Evolutionary conservation across 2,888 invertebrate species (phyloP).

Genomic region (Odontothrips loti): DNA sequence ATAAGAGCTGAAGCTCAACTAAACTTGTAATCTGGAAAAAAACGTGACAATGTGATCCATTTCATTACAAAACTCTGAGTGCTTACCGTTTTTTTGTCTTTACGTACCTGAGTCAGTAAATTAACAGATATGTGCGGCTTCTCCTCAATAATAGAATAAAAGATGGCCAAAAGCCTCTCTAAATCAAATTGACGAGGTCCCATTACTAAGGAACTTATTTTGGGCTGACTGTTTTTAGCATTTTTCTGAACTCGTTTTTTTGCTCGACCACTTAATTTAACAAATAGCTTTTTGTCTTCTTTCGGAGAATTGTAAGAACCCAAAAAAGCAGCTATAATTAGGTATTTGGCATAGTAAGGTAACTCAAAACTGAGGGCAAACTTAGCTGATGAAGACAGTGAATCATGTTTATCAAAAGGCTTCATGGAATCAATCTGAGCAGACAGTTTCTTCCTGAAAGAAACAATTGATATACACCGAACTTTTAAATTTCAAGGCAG

Average conservation of each 20-base stretch:
- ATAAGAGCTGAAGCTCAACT: constrained; percentile 74
- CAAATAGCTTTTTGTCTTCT: constrained; percentile 79
- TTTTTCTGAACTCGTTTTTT: constrained; percentile 61
- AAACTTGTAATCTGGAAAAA: constrained; percentile 65
- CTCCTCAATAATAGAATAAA: constrained; percentile 81
- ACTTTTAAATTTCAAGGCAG: not conserved
- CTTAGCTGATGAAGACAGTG: constrained; percentile 40
- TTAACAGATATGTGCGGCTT: constrained; percentile 81
- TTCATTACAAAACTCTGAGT: not conserved
- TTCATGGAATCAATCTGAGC: constrained; percentile 31
- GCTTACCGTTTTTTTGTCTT: not conserved
- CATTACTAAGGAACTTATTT: constrained; percentile 60
- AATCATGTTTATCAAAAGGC: constrained; percentile 40
- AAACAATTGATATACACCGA: not conserved
- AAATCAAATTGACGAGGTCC: constrained; percentile 81
- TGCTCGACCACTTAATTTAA: constrained; percentile 72
- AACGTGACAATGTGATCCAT: constrained; percentile 32
- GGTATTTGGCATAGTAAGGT: constrained; percentile 84
- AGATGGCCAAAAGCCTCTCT: constrained; percentile 79
- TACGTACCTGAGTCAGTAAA: constrained; percentile 68
- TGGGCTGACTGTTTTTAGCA: constrained; percentile 48
- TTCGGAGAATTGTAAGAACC: constrained; percentile 90
- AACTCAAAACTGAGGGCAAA: constrained; percentile 57
- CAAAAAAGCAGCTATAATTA: constrained; percentile 84
- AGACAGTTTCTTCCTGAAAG: constrained; percentile 31